phyloP scores from a whole-genome alignment of 2,888 invertebrate genomes.

The Listrodromus nycthemerus region DNA sequence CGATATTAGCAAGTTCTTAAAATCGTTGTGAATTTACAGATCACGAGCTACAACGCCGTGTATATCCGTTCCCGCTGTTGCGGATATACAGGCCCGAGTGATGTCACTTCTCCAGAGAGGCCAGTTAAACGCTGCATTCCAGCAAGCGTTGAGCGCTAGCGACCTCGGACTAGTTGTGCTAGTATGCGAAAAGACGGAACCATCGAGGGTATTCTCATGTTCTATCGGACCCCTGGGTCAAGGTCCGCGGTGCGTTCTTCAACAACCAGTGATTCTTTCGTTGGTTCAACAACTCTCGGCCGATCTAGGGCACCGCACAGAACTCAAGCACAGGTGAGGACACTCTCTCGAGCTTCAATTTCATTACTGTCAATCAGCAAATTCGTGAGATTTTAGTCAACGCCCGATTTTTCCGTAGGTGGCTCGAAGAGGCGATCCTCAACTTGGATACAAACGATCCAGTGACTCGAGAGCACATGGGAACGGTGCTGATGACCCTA shows the following conservation, averaged over 20 bases:
- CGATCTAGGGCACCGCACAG: constrained; percentile 93
- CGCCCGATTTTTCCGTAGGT: constrained; percentile 86
- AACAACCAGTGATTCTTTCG: constrained; percentile 95
- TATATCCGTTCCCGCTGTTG: constrained; percentile 85
- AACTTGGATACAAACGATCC: constrained; percentile 91
- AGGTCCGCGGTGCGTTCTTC: constrained; percentile 89
- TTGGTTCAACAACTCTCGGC: constrained; percentile 97
- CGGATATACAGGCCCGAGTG: constrained; percentile 80
- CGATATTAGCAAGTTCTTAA: background rate
- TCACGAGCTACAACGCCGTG: constrained; percentile 92
- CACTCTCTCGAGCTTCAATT: background rate
- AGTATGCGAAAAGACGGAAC: constrained; percentile 94
- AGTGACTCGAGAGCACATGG: constrained; percentile 93
- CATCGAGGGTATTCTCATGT: constrained; percentile 89
- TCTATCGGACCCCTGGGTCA: constrained; percentile 83
- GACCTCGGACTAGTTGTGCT: constrained; percentile 95
- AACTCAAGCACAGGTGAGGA: constrained; percentile 91
- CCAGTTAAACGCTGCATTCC: constrained; percentile 95
- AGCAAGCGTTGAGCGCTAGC: constrained; percentile 94
- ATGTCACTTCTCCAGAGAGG: constrained; percentile 85
- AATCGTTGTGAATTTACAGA: constrained; percentile 86
- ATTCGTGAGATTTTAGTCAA: background rate
- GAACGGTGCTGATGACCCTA: constrained; percentile 91
- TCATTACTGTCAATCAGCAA: background rate
- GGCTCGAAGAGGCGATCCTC: constrained; percentile 94